These are phyloP conservation scores for Leistus spinibarbis DNA, from an alignment of 2,888 invertebrate genomes.

Conservation along the genomic window DNA sequence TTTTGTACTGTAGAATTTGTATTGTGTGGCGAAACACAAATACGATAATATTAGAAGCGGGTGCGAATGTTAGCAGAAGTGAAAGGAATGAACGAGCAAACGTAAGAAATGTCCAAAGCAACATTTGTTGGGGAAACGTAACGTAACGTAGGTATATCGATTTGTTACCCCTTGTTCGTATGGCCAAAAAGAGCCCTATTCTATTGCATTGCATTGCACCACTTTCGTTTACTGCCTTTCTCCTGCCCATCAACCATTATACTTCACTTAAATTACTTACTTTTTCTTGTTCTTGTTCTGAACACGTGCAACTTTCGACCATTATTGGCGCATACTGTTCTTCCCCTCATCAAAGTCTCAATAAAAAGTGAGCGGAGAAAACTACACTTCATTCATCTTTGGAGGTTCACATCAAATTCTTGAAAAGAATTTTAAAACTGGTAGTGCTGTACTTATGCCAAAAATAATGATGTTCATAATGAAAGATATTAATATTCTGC, in stretches of 20 bases:
- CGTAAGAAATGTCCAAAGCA: not conserved
- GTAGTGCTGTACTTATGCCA: too few species aligned
- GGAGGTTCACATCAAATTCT: too few species aligned
- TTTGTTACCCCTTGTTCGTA: not conserved
- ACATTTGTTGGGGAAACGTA: not conserved
- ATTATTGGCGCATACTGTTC: constrained; percentile 46
- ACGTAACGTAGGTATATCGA: not conserved
- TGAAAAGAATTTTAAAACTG: too few species aligned
- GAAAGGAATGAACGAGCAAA: not conserved
- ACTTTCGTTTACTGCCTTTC: constrained; percentile 45
- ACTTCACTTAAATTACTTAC: constrained; percentile 47
- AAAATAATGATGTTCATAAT: too few species aligned
- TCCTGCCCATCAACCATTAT: constrained; percentile 46
- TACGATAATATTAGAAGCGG: not conserved
- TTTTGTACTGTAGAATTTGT: not conserved
- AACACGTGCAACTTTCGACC: constrained; percentile 48
- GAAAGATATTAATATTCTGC: too few species aligned
- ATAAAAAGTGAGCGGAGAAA: constrained; percentile 42
- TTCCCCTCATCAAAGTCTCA: not conserved
- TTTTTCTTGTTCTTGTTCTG: constrained; percentile 45
- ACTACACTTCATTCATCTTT: not conserved
- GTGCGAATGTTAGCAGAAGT: not conserved
- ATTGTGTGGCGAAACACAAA: not conserved
- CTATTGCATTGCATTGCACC: constrained; percentile 45
- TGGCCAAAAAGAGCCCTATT: constrained; percentile 40